These are phyloP conservation scores for Lepeophtheirus nordmannii DNA, from an alignment of 2,888 invertebrate species.

Conservation along the genomic window DNA sequence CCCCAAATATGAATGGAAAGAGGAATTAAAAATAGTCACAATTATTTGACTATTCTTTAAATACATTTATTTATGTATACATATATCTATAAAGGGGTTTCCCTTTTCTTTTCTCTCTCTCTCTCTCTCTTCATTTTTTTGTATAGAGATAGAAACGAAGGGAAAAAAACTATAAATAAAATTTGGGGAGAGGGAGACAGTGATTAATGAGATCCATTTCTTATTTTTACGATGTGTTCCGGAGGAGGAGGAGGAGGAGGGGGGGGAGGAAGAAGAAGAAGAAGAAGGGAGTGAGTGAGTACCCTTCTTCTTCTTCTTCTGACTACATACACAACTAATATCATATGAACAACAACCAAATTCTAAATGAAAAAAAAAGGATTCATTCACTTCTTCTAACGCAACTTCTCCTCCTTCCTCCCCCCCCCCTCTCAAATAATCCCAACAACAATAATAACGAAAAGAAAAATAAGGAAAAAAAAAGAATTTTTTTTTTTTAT, in stretches of 20 bases:
- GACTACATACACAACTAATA: neutral
- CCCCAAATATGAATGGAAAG: too few relatives aligned
- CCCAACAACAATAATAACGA: constrained; percentile 22
- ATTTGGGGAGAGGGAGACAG: constrained; percentile 20
- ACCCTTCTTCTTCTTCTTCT: neutral
- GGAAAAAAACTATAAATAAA: neutral
- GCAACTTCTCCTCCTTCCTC: constrained; percentile 25
- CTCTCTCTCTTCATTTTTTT: constrained; percentile 33
- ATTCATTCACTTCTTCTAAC: neutral
- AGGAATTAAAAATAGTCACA: too few relatives aligned
- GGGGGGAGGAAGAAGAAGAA: constrained; percentile 11
- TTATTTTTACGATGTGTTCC: constrained; percentile 28
- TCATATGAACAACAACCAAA: too few relatives aligned
- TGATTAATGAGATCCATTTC: constrained; percentile 29
- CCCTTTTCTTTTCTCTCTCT: too few relatives aligned
- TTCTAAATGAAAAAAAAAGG: too few relatives aligned
- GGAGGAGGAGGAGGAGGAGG: constrained; percentile 24
- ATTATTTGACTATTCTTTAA: too few relatives aligned
- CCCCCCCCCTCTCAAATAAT: too few relatives aligned
- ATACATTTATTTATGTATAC: too few relatives aligned
- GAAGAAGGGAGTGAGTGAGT: constrained; percentile 18
- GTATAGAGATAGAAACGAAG: constrained; percentile 39
- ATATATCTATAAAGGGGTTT: too few relatives aligned
- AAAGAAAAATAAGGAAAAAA: constrained; percentile 26
- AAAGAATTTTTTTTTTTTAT: neutral